Base-by-base conservation (phyloP, 2,797 vertebrate genomes). In the Steatocranus sp. region DNA sequence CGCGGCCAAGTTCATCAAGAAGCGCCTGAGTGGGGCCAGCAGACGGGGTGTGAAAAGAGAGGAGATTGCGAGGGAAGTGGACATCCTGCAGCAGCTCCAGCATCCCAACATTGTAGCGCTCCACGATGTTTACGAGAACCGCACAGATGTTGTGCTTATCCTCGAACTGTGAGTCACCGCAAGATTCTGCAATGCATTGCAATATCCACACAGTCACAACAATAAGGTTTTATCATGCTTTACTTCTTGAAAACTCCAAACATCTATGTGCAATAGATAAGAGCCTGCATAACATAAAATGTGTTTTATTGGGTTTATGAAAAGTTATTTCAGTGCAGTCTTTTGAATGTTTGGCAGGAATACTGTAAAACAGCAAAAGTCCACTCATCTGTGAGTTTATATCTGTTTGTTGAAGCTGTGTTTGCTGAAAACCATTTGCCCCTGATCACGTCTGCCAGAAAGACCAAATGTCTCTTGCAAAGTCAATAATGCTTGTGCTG, bases 1-100 rank as follows among this genome's bases (percentile, higher is more conserved):
- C 0, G 99, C 99, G 0, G 99, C 98, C 27, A 99, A 99, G 91
- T 99, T 98, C 95, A 98, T 99, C 88, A 99, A 98, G 94, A 99
- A 99, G 92, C 96, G 98, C 0, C 97, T 96, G 92, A 98, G 96
- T 84, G 96, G 91, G 4, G 97, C 92, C 81, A 98, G 98, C 94
- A 95, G 97, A 34, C 96, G 98, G 0, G 99, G 98, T 0, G 97
- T 99, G 46, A 95, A 92, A n/a, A 96, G 96, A 1, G 98, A 99
- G 83, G 98, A 98, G 87, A 99, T 99, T 0, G 97, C 98, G 90
- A 96, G 99, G 9, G 99, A 99, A 90, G 98, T 99, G 92, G 90
- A 94, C 93, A 98, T 99, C 93, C 97, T 99, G 79, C 97, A 97
- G 93, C 97, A 97, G 91, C 89, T 98, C 79, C 96, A 97, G 82